Conservation (phyloP, 2,888 invertebrate species). For the Himalopsyche anomala region DNA sequence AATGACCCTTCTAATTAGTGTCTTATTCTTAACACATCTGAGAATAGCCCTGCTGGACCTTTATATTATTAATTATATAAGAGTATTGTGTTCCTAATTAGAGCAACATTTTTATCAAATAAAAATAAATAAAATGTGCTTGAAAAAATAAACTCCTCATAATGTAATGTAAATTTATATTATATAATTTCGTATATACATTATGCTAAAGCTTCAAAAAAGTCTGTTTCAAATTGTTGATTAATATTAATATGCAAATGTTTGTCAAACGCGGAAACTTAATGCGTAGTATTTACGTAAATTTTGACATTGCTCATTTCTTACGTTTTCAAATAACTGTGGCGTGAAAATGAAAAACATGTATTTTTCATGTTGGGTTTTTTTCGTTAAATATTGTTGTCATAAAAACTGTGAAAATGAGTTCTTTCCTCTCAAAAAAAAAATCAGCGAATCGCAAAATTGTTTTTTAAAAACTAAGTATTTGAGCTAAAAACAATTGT, state of each 20-base stretch:
- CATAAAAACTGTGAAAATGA: background rate
- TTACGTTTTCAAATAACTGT: slow-evolving; percentile 21
- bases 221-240: slow-evolving; percentile 31
- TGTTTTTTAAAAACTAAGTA: background rate
- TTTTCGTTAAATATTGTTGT: background rate
- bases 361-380: slow-evolving; percentile 13
- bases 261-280: slow-evolving; percentile 27
- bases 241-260: slow-evolving; percentile 34
- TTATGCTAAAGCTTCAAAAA: background rate
- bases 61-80: too few relatives aligned
- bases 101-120: too few relatives aligned
- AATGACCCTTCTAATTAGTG: too few relatives aligned
- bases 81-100: too few relatives aligned
- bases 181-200: too few relatives aligned
- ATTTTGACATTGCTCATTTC: slow-evolving; percentile 26
- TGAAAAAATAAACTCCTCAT: too few relatives aligned
- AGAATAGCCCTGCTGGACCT: too few relatives aligned
- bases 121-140: too few relatives aligned
- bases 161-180: too few relatives aligned
- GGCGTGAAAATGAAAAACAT: slow-evolving; percentile 30
- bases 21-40: too few relatives aligned
- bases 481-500: too few relatives aligned
- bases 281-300: slow-evolving; percentile 16
- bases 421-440: background rate
- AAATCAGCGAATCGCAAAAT: background rate